phyloP scores from a whole-genome alignment of 2,113 vertebrate species.

The Oryzias melastigma region DNA sequence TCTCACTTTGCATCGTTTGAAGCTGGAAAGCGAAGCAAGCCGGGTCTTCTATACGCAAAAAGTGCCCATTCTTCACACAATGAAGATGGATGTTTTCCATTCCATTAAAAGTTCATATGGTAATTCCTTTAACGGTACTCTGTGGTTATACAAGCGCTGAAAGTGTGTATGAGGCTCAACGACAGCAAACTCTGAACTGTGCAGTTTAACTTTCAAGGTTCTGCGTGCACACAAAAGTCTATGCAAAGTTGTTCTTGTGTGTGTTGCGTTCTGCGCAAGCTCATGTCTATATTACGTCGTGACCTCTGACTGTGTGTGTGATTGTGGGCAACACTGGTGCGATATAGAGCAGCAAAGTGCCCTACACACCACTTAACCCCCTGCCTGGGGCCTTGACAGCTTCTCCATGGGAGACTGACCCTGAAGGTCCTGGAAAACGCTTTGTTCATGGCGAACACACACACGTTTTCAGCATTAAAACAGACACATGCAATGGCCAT shows the following conservation, averaged over 20 bases:
- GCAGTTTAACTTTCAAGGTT: conserved; percentile 38
- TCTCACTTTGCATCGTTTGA: conserved; percentile 47
- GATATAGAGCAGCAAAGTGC: conserved; percentile 19
- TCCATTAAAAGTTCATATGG: neutral
- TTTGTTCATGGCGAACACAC: conserved; percentile 60
- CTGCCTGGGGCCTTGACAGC: conserved; percentile 71
- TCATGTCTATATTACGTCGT: conserved; percentile 56
- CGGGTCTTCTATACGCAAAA: conserved; percentile 10
- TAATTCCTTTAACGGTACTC: no score
- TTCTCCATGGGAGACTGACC: conserved; percentile 68
- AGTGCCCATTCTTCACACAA: neutral
- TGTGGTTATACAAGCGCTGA: no score
- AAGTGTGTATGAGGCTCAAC: conserved; percentile 26
- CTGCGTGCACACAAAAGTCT: conserved; percentile 22
- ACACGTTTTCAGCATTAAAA: conserved; percentile 28
- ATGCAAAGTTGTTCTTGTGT: conserved; percentile 16
- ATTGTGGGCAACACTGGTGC: no score
- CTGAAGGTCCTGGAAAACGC: conserved; percentile 56
- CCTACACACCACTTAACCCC: conserved; percentile 69
- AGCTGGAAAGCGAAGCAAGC: conserved; percentile 19
- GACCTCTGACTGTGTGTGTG: conserved; percentile 37
- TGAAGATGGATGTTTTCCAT: neutral
- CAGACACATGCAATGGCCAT: conserved; percentile 27
- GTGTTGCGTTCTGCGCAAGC: conserved; percentile 1
- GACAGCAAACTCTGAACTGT: conserved; percentile 51